A percentile compares a stretch with the other conserved stretches of the same genome.
Conservation (phyloP, 2,797 vertebrate genomes). For the Schizopygopsis malacanthus region DNA sequence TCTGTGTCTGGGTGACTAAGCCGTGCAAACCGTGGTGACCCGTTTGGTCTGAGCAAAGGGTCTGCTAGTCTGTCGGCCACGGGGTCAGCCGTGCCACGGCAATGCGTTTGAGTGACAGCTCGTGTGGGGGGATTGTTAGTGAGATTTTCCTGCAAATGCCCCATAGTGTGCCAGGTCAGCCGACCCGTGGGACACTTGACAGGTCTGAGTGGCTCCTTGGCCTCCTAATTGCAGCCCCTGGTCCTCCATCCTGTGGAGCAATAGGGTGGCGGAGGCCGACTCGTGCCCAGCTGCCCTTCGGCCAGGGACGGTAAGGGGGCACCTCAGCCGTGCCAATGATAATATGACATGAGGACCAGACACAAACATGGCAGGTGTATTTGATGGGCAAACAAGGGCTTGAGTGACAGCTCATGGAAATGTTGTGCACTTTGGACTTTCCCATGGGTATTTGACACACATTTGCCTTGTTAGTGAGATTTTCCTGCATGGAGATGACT, state of each 20-base stretch:
- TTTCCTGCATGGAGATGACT: no score
- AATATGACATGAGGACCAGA: conserved; percentile 76
- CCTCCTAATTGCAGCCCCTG: conserved; percentile 83
- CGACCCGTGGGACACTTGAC: conserved; percentile 75
- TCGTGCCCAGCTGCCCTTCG: conserved; percentile 70
- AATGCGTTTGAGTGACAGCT: conserved; percentile 74
- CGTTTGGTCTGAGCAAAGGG: conserved; percentile 52
- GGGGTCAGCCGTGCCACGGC: conserved; percentile 73
- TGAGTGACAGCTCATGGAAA: no score
- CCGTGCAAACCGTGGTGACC: conserved; percentile 12
- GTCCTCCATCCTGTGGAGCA: conserved; percentile 70
- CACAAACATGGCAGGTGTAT: conserved; percentile 74
- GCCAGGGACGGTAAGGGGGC: conserved; percentile 65
- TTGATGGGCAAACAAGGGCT: conserved; percentile 66
- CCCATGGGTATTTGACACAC: not conserved
- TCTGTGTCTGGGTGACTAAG: conserved; percentile 50
- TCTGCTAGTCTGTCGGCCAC: conserved; percentile 67
- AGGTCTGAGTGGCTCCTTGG: conserved; percentile 77
- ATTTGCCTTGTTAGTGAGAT: no score
- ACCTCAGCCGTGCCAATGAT: conserved; percentile 60
- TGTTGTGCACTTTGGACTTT: conserved; percentile 1
- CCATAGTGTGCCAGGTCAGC: conserved; percentile 75
- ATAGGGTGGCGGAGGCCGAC: conserved; percentile 66
- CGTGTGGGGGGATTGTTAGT: conserved; percentile 79
- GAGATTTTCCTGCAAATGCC: conserved; percentile 79